These are phyloP conservation scores for Megaceryle alcyon DNA, from an alignment of 2,797 vertebrate genomes.

Conservation along the genomic window DNA sequence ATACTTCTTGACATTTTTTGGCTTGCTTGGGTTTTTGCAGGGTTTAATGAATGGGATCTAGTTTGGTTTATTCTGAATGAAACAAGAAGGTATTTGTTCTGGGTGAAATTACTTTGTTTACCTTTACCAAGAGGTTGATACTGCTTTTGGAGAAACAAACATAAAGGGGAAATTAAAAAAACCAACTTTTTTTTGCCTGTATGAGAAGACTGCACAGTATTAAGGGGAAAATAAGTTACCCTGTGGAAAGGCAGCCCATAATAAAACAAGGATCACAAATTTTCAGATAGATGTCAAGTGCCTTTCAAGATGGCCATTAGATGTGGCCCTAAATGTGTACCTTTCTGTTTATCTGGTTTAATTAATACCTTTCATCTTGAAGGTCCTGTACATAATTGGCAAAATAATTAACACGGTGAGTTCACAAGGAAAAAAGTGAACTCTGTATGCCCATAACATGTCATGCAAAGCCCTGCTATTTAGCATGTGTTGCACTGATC, in stretches of 20 bases:
- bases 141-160: constrained; percentile 37
- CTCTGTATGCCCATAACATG: background rate
- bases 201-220: background rate
- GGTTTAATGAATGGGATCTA: background rate
- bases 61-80: constrained; percentile 12
- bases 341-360: constrained; percentile 24
- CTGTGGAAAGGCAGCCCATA: constrained; percentile 1
- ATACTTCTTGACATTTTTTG: background rate
- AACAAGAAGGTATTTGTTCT: constrained; percentile 22
- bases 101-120: constrained; percentile 1
- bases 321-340: background rate
- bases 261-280: constrained; percentile 4
- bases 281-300: constrained; percentile 11
- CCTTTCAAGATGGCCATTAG: background rate
- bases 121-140: background rate
- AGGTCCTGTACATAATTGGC: background rate
- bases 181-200: constrained; percentile 36
- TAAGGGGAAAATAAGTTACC: background rate
- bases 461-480: background rate
- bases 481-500: background rate
- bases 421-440: background rate
- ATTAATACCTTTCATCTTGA: constrained; percentile 30
- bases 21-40: background rate
- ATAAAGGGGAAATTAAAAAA: constrained; percentile 50
- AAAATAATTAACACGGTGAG: background rate